Evolutionary conservation across 2,113 vertebrate genomes (phyloP).

Genomic region (Cebus imitator): DNA sequence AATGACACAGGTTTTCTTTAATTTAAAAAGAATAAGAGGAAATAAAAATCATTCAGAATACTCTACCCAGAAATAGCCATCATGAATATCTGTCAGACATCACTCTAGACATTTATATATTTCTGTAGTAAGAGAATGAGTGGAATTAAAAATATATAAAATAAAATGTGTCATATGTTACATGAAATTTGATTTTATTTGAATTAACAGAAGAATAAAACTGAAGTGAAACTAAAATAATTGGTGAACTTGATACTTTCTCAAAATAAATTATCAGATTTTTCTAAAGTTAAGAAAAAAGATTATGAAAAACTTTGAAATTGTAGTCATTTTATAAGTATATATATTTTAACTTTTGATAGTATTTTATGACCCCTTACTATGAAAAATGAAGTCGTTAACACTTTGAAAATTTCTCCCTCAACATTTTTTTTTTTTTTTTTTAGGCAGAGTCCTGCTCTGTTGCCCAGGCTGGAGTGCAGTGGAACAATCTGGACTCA

Average conservation of each 20-base stretch:
- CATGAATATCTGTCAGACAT: not conserved
- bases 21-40: conserved; percentile 45
- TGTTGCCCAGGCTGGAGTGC: too few relatives aligned
- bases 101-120: not conserved
- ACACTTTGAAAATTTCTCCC: not conserved
- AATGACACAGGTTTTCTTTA: not conserved
- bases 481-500: too few relatives aligned
- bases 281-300: conserved; percentile 13
- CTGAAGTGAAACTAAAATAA: conserved; percentile 7
- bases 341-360: not conserved
- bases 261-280: not conserved
- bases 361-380: not conserved
- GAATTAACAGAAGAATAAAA: conserved; percentile 20
- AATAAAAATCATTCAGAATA: conserved; percentile 18
- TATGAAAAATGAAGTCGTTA: not conserved
- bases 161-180: not conserved
- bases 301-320: not conserved
- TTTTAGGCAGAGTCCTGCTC: too few relatives aligned
- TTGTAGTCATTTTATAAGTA: not conserved
- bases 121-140: not conserved
- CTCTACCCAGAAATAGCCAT: not conserved
- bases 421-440: not conserved
- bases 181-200: not conserved
- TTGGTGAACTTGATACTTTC: conserved; percentile 14
- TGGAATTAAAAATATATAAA: conserved; percentile 16